phyloP scores from a whole-genome alignment of 2,797 vertebrate genomes.

The Chelonia mydas region DNA sequence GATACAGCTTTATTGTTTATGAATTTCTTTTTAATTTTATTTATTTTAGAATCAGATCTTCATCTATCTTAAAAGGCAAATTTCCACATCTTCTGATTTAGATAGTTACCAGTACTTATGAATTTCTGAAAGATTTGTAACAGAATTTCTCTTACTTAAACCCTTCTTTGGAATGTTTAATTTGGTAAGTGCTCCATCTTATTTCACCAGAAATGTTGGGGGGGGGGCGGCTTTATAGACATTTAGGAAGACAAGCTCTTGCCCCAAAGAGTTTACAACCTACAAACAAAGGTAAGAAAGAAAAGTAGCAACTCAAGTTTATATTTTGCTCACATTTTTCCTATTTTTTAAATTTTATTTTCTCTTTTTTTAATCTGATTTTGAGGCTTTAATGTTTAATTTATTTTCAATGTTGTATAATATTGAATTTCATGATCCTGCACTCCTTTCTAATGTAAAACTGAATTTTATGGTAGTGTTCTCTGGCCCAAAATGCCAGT shows the following conservation, averaged over 20 bases:
- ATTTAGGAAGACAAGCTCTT: background rate
- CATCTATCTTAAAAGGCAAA: background rate
- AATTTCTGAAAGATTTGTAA: background rate
- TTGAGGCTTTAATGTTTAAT: background rate
- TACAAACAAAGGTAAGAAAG: background rate
- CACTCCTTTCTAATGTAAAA: slow-evolving; percentile 11
- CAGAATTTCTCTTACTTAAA: background rate
- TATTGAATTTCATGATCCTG: background rate
- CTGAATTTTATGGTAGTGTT: background rate
- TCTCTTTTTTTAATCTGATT: background rate
- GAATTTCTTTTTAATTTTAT: background rate
- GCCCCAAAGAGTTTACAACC: background rate
- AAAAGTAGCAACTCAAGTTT: background rate
- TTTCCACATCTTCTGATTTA: background rate
- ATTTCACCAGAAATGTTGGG: background rate
- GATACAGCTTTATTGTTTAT: background rate
- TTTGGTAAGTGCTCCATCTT: background rate
- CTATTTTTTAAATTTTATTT: background rate
- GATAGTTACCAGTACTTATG: background rate
- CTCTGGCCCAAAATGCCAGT: background rate
- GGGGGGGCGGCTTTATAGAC: background rate
- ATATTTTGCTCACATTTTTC: background rate
- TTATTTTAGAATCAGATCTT: background rate
- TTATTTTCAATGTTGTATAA: background rate
- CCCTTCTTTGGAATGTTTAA: background rate